phyloP scores from a whole-genome alignment of 2,797 vertebrate genomes.

The Catamblyrhynchus diadema region DNA sequence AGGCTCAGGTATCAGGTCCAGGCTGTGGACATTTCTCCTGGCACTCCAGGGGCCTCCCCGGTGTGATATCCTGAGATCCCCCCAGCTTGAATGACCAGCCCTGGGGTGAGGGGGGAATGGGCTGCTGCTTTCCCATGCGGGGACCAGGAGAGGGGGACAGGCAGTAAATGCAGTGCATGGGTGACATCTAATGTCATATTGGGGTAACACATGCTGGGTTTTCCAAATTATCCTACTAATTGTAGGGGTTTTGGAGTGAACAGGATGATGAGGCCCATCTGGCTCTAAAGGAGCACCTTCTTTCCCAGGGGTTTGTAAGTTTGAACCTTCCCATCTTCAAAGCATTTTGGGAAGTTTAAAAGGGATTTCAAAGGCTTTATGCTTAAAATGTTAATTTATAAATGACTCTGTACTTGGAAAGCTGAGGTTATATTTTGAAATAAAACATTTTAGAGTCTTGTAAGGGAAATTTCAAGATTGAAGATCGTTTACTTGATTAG shows the following conservation, averaged over 20 bases:
- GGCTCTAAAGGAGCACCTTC: background rate
- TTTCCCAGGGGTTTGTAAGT: background rate
- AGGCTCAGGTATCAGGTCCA: background rate
- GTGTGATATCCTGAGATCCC: background rate
- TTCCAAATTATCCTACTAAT: background rate
- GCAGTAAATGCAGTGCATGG: slow-evolving; percentile 8
- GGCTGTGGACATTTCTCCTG: background rate
- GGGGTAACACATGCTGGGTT: slow-evolving; percentile 13
- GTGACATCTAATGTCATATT: slow-evolving; percentile 56
- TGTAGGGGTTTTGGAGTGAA: background rate
- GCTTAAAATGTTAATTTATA: background rate
- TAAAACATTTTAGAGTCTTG: background rate
- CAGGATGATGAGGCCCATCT: background rate
- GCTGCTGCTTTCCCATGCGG: background rate
- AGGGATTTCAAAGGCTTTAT: background rate
- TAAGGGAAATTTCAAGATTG: background rate
- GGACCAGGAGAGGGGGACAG: background rate
- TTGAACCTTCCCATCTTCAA: background rate
- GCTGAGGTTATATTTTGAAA: background rate
- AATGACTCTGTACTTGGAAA: background rate
- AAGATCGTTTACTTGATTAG: background rate
- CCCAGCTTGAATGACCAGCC: background rate
- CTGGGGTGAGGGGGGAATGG: accelerated
- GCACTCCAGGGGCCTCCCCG: background rate
- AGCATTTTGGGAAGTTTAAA: background rate